phyloP scores from a whole-genome alignment of 2,888 invertebrate genomes.

The Tanytarsus gracilentus region DNA sequence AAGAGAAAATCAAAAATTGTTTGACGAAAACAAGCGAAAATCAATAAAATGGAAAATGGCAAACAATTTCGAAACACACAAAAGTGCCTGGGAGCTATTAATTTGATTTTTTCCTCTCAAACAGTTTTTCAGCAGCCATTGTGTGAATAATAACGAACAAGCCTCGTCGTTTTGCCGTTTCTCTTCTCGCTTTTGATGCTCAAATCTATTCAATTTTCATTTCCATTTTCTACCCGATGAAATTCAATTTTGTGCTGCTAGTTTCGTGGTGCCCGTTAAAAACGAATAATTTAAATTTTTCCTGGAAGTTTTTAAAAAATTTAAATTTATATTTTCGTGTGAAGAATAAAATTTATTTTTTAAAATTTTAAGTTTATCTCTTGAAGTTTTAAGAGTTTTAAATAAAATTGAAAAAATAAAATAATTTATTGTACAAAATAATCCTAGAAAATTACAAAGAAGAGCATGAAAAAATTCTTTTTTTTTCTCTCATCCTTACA shows the following conservation, averaged over 20 bases:
- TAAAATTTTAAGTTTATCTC: neutral
- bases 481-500: neutral
- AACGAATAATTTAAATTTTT: neutral
- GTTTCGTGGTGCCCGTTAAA: neutral
- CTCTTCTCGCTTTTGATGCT: too few species aligned
- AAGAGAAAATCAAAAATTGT: neutral
- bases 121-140: slow-evolving; percentile 2
- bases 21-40: slow-evolving; percentile 19
- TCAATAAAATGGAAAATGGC: slow-evolving; percentile 22
- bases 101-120: slow-evolving; percentile 18
- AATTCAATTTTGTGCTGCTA: slow-evolving; percentile 14
- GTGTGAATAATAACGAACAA: slow-evolving; percentile 6
- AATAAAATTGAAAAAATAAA: neutral
- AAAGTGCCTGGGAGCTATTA: slow-evolving; percentile 24
- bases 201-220: slow-evolving; percentile 23
- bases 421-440: neutral
- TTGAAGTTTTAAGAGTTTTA: neutral
- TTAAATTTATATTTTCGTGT: too few species aligned
- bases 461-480: too few species aligned
- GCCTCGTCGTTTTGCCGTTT: too few species aligned
- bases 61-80: slow-evolving; percentile 21
- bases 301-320: too few species aligned
- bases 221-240: slow-evolving; percentile 8
- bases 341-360: too few species aligned
- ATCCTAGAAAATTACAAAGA: neutral